Evolutionary conservation across 2,888 invertebrate genomes (phyloP).

Genomic region (Oscheius sp.): DNA sequence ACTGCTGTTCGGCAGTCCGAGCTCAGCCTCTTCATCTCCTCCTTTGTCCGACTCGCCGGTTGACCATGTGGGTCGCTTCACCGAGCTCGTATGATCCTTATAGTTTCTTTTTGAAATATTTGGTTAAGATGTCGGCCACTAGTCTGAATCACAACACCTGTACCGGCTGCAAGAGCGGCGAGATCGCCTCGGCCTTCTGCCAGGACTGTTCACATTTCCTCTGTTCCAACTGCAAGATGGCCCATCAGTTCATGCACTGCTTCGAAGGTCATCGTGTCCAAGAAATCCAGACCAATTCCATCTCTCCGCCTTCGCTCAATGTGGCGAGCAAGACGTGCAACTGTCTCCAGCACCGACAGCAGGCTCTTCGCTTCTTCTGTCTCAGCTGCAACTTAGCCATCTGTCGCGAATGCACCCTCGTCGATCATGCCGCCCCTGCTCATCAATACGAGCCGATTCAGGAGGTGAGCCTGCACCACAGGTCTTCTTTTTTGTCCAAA

Average conservation of each 20-base stretch:
- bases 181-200: conserved; percentile 64
- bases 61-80: conserved; percentile 32
- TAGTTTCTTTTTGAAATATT: neutral
- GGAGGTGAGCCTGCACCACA: conserved; percentile 75
- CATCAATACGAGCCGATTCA: conserved; percentile 90
- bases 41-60: conserved; percentile 59
- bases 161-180: conserved; percentile 87
- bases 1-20: conserved; percentile 68
- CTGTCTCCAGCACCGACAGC: conserved; percentile 76
- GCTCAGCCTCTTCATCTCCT: conserved; percentile 74
- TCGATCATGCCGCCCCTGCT: conserved; percentile 81
- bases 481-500: conserved; percentile 2
- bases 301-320: conserved; percentile 20
- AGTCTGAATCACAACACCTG: conserved; percentile 76
- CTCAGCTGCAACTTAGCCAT: conserved; percentile 91
- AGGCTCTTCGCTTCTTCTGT: conserved; percentile 92
- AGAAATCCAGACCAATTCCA: conserved; percentile 30
- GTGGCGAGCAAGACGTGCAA: conserved; percentile 43
- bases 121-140: conserved; percentile 24
- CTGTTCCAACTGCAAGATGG: conserved; percentile 96
- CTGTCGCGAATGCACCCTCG: conserved; percentile 92
- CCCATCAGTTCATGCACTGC: conserved; percentile 98
- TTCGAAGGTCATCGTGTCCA: conserved; percentile 81
- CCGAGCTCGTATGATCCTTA: conserved; percentile 17
- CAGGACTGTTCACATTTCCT: conserved; percentile 92